Conservation (phyloP, 2,888 invertebrate genomes). For the Drosophila kanekoi region DNA sequence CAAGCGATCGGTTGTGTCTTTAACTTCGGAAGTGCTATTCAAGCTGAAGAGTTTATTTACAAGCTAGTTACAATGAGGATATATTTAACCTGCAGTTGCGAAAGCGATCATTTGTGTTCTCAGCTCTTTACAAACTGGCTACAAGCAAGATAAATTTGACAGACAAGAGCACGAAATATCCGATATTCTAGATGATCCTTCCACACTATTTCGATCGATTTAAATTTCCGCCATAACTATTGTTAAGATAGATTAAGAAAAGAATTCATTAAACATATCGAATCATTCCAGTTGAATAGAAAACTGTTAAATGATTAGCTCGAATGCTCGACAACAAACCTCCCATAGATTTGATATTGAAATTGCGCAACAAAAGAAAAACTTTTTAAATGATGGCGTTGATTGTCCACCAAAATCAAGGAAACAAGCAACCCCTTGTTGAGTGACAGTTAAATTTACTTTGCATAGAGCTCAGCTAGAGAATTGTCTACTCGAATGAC, state of each 20-base stretch:
- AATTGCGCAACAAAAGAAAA: slow-evolving; percentile 37
- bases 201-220: too few species aligned
- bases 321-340: slow-evolving; percentile 29
- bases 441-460: slow-evolving; percentile 62
- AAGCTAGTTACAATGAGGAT: neutral
- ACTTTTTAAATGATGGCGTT: slow-evolving; percentile 34
- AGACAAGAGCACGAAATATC: too few species aligned
- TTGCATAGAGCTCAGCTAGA: slow-evolving; percentile 42
- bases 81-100: neutral
- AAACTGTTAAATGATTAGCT: slow-evolving; percentile 9
- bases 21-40: neutral
- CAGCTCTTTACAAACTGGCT: neutral
- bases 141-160: neutral
- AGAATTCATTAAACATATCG: neutral
- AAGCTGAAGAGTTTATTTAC: neutral
- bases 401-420: slow-evolving; percentile 26
- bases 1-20: neutral
- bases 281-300: slow-evolving; percentile 1
- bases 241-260: neutral
- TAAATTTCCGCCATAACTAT: too few species aligned
- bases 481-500: slow-evolving; percentile 49
- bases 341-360: slow-evolving; percentile 24
- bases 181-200: too few species aligned
- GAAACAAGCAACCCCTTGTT: slow-evolving; percentile 59
- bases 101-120: too few species aligned